Base-by-base conservation (phyloP, 2,797 vertebrate genomes). In the Chanos chanos region DNA sequence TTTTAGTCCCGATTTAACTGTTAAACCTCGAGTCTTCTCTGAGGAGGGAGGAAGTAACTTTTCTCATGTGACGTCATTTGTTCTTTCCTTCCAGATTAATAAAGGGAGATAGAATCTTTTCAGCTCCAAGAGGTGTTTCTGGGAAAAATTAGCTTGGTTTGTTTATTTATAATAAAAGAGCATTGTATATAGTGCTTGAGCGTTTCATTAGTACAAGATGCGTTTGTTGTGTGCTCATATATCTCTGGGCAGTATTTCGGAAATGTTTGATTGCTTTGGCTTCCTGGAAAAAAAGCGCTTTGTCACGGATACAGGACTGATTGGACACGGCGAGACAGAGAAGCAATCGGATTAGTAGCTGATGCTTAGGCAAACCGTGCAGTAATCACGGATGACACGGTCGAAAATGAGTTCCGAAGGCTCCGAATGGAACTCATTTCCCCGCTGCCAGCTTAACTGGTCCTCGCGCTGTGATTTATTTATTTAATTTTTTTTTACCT, bases 311-410 rank as follows among this genome's bases (percentile, higher is more conserved):
- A 37, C 58, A 10, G 41, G 44, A 12, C 39, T 19, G 37, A 66
- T 51, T 55, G 30, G 51, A 52, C 47, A 66, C 18, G 9, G 47
- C 34, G 8, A 66, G 54, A 41, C 48, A 47, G 51, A 48, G 52
- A 51, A 63, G 60, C 47, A 49, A 61, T 70, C 39, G 4, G 54
- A 73, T 73, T 62, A 68, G 41, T 15, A 18, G 52, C 24, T 10
- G 21, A 3, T 41, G 28, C 33, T 41, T 28, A 33, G 49, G 41
- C 21, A 36, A 43, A 19, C n/a, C 24, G 55, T 2, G 16, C 18
- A 34, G 28, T 56, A 45, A 70, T 70, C 24, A 18, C 21, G 31
- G 28, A 69, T 50, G 43, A 63, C 45, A 45, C 50, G 60, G 45
- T 54, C 15, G 15, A 56, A 57, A 63, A 63, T 44, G 15, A 59